These are phyloP conservation scores for Grammomys surdaster DNA, from an alignment of 2,113 vertebrate genomes.

Conservation along the genomic window DNA sequence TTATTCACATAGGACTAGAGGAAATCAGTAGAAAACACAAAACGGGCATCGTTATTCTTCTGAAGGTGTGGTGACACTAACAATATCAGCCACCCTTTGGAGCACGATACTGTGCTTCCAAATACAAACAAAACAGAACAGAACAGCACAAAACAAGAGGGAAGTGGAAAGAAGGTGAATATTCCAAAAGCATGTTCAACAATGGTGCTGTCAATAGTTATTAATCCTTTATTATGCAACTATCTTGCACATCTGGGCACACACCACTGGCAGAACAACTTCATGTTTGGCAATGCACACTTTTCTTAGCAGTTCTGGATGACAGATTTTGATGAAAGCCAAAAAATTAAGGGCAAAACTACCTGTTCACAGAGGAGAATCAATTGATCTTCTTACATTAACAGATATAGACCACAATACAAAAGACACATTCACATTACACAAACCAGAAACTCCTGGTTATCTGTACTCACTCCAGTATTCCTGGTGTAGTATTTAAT, in stretches of 20 bases:
- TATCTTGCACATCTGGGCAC: constrained; percentile 75
- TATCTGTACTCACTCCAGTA: constrained; percentile 63
- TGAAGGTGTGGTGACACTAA: constrained; percentile 81
- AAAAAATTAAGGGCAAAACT: constrained; percentile 81
- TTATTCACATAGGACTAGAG: constrained; percentile 88
- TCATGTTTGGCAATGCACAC: constrained; percentile 75
- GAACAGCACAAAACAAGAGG: neutral
- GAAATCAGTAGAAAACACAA: constrained; percentile 89
- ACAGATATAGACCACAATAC: constrained; percentile 77
- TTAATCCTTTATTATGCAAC: constrained; percentile 79
- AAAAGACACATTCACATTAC: constrained; percentile 65
- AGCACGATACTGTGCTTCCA: constrained; percentile 78
- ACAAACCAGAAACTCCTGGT: constrained; percentile 62
- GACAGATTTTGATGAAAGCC: constrained; percentile 73
- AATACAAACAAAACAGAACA: constrained; percentile 81
- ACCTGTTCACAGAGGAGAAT: constrained; percentile 79
- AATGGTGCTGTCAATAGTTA: constrained; percentile 69
- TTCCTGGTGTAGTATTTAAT: constrained; percentile 76
- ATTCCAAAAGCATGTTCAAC: constrained; percentile 73
- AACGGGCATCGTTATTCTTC: constrained; percentile 77
- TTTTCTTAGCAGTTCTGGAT: constrained; percentile 66
- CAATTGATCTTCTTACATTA: constrained; percentile 83
- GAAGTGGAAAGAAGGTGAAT: constrained; percentile 84
- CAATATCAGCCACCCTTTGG: constrained; percentile 81
- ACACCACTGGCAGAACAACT: constrained; percentile 73